These are phyloP conservation scores for human (Homo sapiens) DNA, from an alignment of 2,113 vertebrate genomes.

Conservation along the genomic window GRCh38 chrX:136198501-136199000, in stretches of 20 bases:
- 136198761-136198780: not conserved
- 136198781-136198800: not conserved
- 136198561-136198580: not conserved
- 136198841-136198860: not conserved
- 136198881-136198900: not conserved
- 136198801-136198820: not conserved
- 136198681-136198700: not conserved
- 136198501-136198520: slow-evolving; percentile 15
- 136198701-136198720: slow-evolving; percentile 15
- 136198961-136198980: not conserved
- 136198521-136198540: not conserved
- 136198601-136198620: not conserved
- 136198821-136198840: not conserved
- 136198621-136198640: not conserved
- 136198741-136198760: not conserved
- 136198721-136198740: not conserved
- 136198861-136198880: not conserved
- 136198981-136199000: slow-evolving; percentile 14
- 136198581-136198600: not conserved
- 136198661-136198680: slow-evolving; percentile 4
- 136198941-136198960: not conserved
- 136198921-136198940: not conserved
- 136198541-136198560: not conserved
- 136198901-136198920: not conserved
- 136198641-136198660: not conserved